Evolutionary conservation across 2,113 vertebrate species (phyloP), one percentile per base, ranked within the genome.

Genomic region (Oryzias curvinotus): DNA sequence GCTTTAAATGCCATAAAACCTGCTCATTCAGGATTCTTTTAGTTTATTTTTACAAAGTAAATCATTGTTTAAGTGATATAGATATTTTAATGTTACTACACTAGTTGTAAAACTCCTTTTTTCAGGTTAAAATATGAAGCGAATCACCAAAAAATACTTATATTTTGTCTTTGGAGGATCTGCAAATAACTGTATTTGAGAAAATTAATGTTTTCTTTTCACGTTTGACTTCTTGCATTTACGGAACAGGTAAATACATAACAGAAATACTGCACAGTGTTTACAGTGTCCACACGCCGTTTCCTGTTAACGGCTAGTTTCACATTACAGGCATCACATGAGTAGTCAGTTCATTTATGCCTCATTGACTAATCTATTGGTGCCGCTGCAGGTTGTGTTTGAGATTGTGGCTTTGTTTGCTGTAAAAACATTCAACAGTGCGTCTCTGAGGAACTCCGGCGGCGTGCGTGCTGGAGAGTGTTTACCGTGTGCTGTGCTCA

Each of bases 401-500:
- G 41, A 58, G 44, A 43, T 52, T 57, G 60, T 58, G 52, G 36
- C 41, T 65, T 57, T 51, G 26, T 75, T 52, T 65, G 58, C 56
- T 66, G 65, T 53, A 21, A 53, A 73, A 72, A 71, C 65, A 58
- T 65, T 64, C 50, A 65, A 8, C 44, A 15, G n/a, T 13, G 14
- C 18, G 43, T 67, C 55, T 72, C 71, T 45, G 19, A 73, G 59
- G 69, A 71, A 17, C 42, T 17, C 36, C 51, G 56, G n/a, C 51
- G 53, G 17, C 4, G 6, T 59, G 62, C 54, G 5, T 64, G 56
- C 36, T 52, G 36, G 62, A 56, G 55, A 77, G 49, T 73, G 58
- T 78, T 73, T 64, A 69, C 52, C 58, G 55, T 78, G 60, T 71
- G 41, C 48, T 83, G 65, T 88, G 58, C 90, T 52, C 62, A 45